Conservation (phyloP, 1,140 invertebrate species). For the Pissodes strobi region DNA sequence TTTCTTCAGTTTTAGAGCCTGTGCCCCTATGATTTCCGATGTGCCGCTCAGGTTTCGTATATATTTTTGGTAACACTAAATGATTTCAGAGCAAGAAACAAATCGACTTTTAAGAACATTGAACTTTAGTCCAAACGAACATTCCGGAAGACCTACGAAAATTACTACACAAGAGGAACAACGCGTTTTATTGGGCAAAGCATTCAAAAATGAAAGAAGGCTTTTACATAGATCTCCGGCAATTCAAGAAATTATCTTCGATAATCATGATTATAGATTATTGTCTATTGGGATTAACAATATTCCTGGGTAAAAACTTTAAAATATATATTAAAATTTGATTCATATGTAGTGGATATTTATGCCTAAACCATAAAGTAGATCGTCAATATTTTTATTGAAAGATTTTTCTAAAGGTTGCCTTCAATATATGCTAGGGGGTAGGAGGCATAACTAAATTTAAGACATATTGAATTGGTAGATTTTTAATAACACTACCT, state of each 20-base stretch:
- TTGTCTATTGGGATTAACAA: constrained; percentile 48
- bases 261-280: constrained; percentile 49
- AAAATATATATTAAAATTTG: background rate
- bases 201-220: constrained; percentile 46
- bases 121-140: constrained; percentile 61
- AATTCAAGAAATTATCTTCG: constrained; percentile 50
- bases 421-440: no score
- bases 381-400: no score
- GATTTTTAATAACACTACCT: no score
- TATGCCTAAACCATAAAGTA: no score
- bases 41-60: no score
- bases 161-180: constrained; percentile 43
- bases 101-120: constrained; percentile 65
- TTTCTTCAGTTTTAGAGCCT: no score
- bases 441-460: no score
- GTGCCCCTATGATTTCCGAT: no score
- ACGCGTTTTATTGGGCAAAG: constrained; percentile 45
- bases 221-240: constrained; percentile 48
- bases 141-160: constrained; percentile 33
- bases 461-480: no score
- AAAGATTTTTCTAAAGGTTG: no score
- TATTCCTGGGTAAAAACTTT: constrained; percentile 43
- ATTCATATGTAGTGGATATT: no score
- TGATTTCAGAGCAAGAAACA: constrained; percentile 61
- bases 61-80: no score